Evolutionary conservation across 2,888 invertebrate genomes (phyloP).

Genomic region (Melanargia galathea): DNA sequence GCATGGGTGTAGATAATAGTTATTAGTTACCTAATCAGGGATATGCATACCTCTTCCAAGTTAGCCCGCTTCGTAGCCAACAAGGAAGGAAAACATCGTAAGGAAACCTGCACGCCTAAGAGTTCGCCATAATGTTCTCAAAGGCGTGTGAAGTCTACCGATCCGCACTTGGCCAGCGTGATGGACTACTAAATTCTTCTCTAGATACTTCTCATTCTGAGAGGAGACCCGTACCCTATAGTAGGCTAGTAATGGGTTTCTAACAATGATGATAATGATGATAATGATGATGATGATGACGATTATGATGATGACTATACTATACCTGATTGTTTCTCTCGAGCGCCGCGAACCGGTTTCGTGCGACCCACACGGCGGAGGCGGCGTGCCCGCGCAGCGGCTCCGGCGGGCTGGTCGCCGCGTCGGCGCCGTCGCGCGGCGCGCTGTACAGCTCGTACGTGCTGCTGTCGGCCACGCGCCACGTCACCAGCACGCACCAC

Average conservation of each 20-base stretch:
- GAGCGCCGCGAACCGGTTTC: conserved; percentile 98
- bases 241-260: too few relatives aligned
- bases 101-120: background rate
- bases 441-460: conserved; percentile 97
- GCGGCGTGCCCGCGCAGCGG: conserved; percentile 90
- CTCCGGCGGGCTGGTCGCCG: conserved; percentile 78
- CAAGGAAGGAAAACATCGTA: background rate
- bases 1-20: too few relatives aligned
- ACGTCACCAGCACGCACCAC: conserved; percentile 92
- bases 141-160: too few relatives aligned
- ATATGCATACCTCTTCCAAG: too few relatives aligned
- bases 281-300: too few relatives aligned
- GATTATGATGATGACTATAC: too few relatives aligned
- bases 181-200: too few relatives aligned
- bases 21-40: too few relatives aligned
- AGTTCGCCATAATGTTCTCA: background rate
- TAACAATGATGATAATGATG: too few relatives aligned
- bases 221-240: too few relatives aligned
- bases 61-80: too few relatives aligned
- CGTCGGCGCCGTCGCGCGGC: conserved; percentile 86
- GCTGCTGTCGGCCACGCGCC: conserved; percentile 94
- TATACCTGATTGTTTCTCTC: conserved; percentile 94
- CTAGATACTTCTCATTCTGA: too few relatives aligned
- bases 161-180: background rate
- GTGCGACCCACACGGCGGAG: conserved; percentile 94